Evolutionary conservation across 2,797 vertebrate genomes (phyloP), one percentile per base, ranked within the genome.

Genomic region (Lacerta agilis): DNA sequence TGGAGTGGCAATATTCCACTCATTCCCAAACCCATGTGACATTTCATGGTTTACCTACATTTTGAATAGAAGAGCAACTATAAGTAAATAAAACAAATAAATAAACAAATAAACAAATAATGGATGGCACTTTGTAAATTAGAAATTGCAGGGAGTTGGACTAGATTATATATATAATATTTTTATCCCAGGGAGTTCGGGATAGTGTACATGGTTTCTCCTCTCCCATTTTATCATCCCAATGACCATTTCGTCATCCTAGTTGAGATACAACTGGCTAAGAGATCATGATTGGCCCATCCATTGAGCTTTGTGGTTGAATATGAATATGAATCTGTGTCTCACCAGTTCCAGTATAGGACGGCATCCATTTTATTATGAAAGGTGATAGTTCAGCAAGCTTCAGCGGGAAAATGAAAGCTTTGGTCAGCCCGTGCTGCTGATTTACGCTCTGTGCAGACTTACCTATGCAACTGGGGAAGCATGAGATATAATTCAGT

Each of bases 1-100:
- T 64, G 41, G 8, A 36, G 11, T 81, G 41, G 38, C 29, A 82
- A 9, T 72, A 79, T 83, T 79, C 73, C 38, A 77, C 13, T 78
- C 75, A 67, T 86, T 86, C 20, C 20, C 79, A 75, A 82, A 86
- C 27, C 27, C 10, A 49, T 41, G 49, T 86, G 79, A 73, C 67
- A 72, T 67, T 75, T 55, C 29, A 83, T 15, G 29, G 67, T 72
- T 49, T 13, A 72, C 58, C 23, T 86, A 36, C n/a, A 75, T 75
- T 75, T 38, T 9, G 5, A 36, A 33, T 41, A 71, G 66, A 58
- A 78, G 41, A 58, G 43, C 25, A 45, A 8, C 66, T 45, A 27
- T 38, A 79, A 55, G 78, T 55, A 27, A 64, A 36, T 80, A 58
- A 23, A 23, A 67, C 27, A 25, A n/a, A 82, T 49, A 41, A 5